Evolutionary conservation across 2,113 vertebrate genomes (phyloP).

Genomic region (Solea solea): DNA sequence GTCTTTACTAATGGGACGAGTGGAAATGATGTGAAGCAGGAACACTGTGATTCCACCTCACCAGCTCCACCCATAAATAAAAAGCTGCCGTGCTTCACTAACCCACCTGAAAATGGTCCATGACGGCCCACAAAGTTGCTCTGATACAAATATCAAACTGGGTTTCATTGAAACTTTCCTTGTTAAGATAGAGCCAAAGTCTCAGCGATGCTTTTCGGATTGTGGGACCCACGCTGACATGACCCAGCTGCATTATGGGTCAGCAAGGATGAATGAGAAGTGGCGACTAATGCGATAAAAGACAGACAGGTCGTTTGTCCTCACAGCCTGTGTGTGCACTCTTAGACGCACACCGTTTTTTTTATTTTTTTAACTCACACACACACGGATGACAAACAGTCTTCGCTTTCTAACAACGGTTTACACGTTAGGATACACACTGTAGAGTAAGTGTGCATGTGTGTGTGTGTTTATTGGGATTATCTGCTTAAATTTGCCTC

Average conservation of each 20-base stretch:
- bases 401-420: slow-evolving; percentile 20
- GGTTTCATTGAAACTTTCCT: neutral
- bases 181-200: too few species aligned
- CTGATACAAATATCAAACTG: neutral
- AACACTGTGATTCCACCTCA: neutral
- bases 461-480: slow-evolving; percentile 10
- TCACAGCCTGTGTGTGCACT: slow-evolving; percentile 15
- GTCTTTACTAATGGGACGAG: too few species aligned
- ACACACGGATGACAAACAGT: slow-evolving; percentile 30
- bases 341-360: too few species aligned
- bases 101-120: neutral
- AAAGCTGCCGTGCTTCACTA: neutral
- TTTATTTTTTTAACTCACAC: neutral
- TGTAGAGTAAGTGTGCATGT: slow-evolving; percentile 1
- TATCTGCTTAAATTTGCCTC: slow-evolving; percentile 5
- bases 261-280: slow-evolving; percentile 48
- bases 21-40: too few species aligned
- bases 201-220: neutral
- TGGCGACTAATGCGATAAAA: slow-evolving; percentile 54
- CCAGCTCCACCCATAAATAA: neutral
- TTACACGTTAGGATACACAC: slow-evolving; percentile 2
- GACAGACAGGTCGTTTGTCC: slow-evolving; percentile 58
- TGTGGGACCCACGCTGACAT: slow-evolving; percentile 9
- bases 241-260: slow-evolving; percentile 50
- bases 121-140: neutral